phyloP scores from a whole-genome alignment of 2,888 invertebrate genomes.

The Diaphora mendica region DNA sequence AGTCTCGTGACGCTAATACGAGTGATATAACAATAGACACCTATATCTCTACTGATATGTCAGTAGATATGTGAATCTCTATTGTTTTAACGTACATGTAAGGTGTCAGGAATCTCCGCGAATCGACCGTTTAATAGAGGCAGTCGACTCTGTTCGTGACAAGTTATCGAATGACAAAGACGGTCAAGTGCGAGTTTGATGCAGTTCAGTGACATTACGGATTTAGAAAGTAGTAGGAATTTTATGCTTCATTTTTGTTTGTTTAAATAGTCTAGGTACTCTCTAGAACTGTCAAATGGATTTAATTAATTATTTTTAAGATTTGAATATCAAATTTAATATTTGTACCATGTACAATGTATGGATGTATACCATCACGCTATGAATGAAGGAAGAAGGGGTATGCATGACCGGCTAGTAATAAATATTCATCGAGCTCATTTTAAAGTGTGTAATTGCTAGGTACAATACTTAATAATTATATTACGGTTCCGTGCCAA shows the following conservation, averaged over 20 bases:
- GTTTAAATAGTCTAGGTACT: background rate
- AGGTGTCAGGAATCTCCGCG: background rate
- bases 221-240: background rate
- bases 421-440: background rate
- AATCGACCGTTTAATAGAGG: background rate
- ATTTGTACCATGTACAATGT: too few species aligned
- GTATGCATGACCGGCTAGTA: background rate
- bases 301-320: too few species aligned
- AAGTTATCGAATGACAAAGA: background rate
- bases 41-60: background rate
- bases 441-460: too few species aligned
- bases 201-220: background rate
- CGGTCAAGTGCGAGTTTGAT: background rate
- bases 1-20: background rate
- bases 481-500: too few species aligned
- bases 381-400: too few species aligned
- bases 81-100: background rate
- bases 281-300: background rate
- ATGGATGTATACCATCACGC: too few species aligned
- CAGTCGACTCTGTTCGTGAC: background rate
- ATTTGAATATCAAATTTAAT: too few species aligned
- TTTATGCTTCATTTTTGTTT: too few species aligned
- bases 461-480: too few species aligned
- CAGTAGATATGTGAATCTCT: background rate
- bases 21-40: background rate